Evolutionary conservation across 2,888 invertebrate species (phyloP), one percentile per base, ranked within the genome.

Genomic region (Troides aeacus): DNA sequence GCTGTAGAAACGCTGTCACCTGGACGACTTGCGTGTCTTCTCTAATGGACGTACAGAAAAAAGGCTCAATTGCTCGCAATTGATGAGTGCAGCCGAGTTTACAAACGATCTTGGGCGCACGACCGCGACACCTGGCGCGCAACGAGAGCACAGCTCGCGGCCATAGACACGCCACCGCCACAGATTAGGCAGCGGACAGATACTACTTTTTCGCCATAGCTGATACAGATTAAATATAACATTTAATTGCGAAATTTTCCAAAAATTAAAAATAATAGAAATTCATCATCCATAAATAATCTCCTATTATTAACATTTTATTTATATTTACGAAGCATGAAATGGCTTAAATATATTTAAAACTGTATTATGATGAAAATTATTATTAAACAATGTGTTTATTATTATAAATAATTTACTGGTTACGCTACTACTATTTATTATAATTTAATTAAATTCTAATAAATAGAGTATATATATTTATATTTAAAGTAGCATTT

Each of bases 11-110:
- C 72, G 72, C 72, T 82, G 84, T 84, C 81, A 78, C 81, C 78
- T 74, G 74, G 72, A 65, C 69, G 72, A 79, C 78, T 88, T 83
- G 89, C 89, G 88, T 89, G 88, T 86, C 81, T 78, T 77, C 81
- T 81, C 84, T 90, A 90, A 90, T 88, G 86, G 86, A 78, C 74
- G 80, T 72, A 80, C 76, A 82, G 85, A 87, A 90, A 91, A 91
- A 90, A 89, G 83, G 78, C 83, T 83, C 87, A 86, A 90, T 91
- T 86, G 86, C 80, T 72, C 72, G 83, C 88, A 86, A 89, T 88
- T 88, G 89, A 89, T 84, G 85, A 84, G 82, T 82, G 82, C 82
- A 81, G 74, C 81, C 81, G 83, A 82, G 82, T 82, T 78, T 80
- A 81, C 83, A 82, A 80, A 80, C 82, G 81, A 81, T 81, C 84